phyloP scores from a whole-genome alignment of 2,888 invertebrate genomes.

The Yponomeuta cagnagella region DNA sequence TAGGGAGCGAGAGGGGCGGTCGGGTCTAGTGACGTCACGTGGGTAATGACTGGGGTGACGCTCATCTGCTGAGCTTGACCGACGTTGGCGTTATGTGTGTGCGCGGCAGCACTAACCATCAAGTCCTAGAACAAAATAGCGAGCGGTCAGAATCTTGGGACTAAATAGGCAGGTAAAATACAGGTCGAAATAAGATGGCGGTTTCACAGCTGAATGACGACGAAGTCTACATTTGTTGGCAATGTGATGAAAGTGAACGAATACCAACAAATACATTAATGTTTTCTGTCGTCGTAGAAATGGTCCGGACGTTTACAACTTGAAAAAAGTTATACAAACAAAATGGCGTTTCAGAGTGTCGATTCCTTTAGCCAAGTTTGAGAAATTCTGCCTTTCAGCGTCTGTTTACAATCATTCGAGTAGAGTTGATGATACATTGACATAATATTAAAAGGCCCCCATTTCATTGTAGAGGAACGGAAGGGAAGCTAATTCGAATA shows the following conservation, averaged over 20 bases:
- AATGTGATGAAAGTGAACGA: too few relatives aligned
- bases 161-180: too few relatives aligned
- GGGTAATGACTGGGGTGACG: constrained; percentile 29
- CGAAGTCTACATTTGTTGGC: too few relatives aligned
- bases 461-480: neutral
- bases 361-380: too few relatives aligned
- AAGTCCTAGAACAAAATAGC: neutral
- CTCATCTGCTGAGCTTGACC: neutral
- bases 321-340: too few relatives aligned
- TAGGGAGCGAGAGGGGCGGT: constrained; percentile 19
- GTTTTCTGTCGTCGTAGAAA: too few relatives aligned
- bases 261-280: too few relatives aligned
- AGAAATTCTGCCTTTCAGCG: too few relatives aligned
- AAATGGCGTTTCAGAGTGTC: too few relatives aligned
- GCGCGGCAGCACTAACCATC: neutral
- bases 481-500: neutral
- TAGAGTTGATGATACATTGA: neutral
- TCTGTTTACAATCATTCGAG: neutral
- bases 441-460: neutral
- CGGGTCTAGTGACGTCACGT: constrained; percentile 33
- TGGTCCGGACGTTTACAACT: too few relatives aligned
- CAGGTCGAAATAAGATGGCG: too few relatives aligned
- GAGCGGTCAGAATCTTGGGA: neutral
- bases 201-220: too few relatives aligned
- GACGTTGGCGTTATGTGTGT: neutral